Conservation (phyloP, 2,113 vertebrate genomes). For the Daubentonia madagascariensis region DNA sequence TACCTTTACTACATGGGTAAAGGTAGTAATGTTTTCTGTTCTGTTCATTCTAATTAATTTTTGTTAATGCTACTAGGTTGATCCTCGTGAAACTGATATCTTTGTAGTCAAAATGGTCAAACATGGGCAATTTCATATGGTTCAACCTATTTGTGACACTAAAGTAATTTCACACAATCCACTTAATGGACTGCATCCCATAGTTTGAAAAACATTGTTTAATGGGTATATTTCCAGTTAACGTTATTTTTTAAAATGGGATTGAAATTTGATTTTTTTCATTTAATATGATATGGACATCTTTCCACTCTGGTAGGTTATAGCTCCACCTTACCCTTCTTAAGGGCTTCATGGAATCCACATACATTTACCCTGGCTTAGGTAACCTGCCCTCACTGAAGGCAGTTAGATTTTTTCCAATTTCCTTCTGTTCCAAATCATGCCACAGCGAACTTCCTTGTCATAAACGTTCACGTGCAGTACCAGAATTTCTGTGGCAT, state of each 20-base stretch:
- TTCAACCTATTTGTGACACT: not conserved
- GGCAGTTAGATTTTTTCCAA: not conserved
- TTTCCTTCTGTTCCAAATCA: not conserved
- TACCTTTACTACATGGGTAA: not conserved
- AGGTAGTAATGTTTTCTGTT: not conserved
- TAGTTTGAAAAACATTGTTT: not conserved
- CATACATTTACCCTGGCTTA: not conserved
- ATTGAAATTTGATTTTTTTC: not conserved
- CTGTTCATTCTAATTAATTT: not conserved
- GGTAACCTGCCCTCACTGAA: not conserved
- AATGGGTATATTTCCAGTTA: not conserved
- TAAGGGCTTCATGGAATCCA: not conserved
- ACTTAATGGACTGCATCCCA: not conserved
- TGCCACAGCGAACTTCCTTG: not conserved
- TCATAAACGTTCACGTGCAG: not conserved
- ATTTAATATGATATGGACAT: not conserved
- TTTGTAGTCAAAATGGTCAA: not conserved
- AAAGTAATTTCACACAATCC: not conserved
- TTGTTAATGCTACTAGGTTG: not conserved
- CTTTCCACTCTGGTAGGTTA: rapidly evolving
- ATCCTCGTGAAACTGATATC: not conserved
- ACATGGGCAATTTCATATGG: not conserved
- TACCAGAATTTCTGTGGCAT: not conserved
- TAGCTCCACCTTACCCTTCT: not conserved
- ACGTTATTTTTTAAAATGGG: not conserved